A percentile compares a stretch with the other conserved stretches of the same genome.
Conservation (phyloP, 2,113 vertebrate genomes). For the Potamarius usumacintae region DNA sequence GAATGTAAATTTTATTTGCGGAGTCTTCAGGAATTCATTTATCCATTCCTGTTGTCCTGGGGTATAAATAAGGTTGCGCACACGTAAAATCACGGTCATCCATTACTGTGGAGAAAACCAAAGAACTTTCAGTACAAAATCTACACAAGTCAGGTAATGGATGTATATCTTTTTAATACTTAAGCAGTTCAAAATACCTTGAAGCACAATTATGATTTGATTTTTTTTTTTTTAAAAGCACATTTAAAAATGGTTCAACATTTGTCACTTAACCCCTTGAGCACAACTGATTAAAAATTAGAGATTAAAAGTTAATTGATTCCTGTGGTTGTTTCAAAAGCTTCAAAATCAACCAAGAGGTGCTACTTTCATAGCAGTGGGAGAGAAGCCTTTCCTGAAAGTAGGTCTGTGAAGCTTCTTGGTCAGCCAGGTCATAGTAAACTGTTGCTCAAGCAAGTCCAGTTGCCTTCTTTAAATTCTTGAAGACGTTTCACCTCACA, state of each 20-base stretch:
- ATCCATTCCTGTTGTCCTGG: neutral
- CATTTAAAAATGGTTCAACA: neutral
- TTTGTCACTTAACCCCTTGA: neutral
- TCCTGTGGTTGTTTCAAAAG: neutral
- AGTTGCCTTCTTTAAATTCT: no score
- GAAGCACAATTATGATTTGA: neutral
- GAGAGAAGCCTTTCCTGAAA: neutral
- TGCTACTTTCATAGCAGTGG: neutral
- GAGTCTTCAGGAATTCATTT: neutral
- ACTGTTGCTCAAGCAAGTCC: no score
- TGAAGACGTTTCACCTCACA: no score
- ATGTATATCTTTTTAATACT: neutral
- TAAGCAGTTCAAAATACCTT: neutral
- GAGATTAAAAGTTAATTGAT: neutral
- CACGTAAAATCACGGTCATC: neutral
- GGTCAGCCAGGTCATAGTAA: no score
- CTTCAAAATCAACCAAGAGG: neutral
- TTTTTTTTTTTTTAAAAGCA: no score
- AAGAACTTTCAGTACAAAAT: neutral
- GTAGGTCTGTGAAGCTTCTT: no score
- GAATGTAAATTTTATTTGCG: neutral
- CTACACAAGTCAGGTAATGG: neutral
- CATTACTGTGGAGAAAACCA: neutral
- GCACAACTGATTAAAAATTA: neutral
- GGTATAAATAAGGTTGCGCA: neutral